phyloP scores from a whole-genome alignment of 2,797 vertebrate species.

The Balearica regulorum region DNA sequence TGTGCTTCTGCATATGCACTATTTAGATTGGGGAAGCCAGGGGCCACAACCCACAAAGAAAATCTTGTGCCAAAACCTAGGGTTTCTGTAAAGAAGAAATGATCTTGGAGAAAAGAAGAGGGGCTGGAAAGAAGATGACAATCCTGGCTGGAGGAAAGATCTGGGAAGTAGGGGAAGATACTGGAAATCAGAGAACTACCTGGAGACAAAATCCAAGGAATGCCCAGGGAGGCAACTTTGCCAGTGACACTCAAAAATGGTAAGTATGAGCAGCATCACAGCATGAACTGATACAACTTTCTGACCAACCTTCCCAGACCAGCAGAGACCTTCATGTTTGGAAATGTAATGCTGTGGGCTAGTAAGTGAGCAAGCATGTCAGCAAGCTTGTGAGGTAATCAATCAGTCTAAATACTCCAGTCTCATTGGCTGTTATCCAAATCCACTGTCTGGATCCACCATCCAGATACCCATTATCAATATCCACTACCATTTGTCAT shows the following conservation, averaged over 20 bases:
- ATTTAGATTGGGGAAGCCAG: neutral
- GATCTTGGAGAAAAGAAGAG: neutral
- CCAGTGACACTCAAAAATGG: neutral
- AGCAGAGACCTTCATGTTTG: neutral
- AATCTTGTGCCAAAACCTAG: accelerated
- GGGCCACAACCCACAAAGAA: neutral
- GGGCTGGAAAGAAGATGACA: accelerated
- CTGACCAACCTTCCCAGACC: neutral
- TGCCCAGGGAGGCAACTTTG: neutral
- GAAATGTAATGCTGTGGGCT: neutral
- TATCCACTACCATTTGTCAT: neutral
- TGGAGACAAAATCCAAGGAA: neutral
- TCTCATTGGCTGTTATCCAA: neutral
- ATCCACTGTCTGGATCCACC: neutral
- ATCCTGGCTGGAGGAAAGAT: neutral
- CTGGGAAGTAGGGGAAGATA: neutral
- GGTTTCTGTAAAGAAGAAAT: neutral
- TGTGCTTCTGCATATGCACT: neutral
- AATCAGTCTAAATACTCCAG: neutral
- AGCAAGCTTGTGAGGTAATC: neutral
- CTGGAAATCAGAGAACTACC: neutral
- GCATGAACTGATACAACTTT: accelerated
- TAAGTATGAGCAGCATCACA: neutral
- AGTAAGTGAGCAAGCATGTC: neutral
- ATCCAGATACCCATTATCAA: neutral